A percentile compares a stretch with the other conserved stretches of the same genome.
These are phyloP conservation scores for Notodromas monacha DNA, from an alignment of 2,888 invertebrate species.

Conservation along the genomic window DNA sequence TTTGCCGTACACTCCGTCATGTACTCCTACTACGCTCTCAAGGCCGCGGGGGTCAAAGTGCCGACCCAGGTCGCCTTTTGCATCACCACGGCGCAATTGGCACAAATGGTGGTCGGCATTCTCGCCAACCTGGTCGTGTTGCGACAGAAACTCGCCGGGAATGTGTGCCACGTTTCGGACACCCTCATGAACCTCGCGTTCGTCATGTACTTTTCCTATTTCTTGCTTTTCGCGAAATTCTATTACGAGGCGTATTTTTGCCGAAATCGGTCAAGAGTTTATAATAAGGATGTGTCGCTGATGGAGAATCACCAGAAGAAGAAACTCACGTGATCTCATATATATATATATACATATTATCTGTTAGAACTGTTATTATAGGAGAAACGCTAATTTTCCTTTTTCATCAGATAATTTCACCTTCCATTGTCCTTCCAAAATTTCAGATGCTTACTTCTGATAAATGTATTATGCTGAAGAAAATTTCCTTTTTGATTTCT, in stretches of 20 bases:
- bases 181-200: conserved; percentile 10
- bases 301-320: too few relatives aligned
- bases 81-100: conserved; percentile 18
- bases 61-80: conserved; percentile 16
- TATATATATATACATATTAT: too few relatives aligned
- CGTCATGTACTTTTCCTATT: conserved; percentile 15
- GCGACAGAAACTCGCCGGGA: conserved; percentile 9
- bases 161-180: conserved; percentile 10
- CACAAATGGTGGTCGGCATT: conserved; percentile 19
- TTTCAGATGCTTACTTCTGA: too few relatives aligned
- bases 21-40: conserved; percentile 13
- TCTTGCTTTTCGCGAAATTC: conserved; percentile 16
- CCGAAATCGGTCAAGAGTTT: too few relatives aligned
- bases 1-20: conserved; percentile 13
- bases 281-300: too few relatives aligned
- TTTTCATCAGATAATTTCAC: too few relatives aligned
- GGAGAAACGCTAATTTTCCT: too few relatives aligned
- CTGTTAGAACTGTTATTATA: too few relatives aligned
- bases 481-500: too few relatives aligned
- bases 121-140: conserved; percentile 14
- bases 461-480: too few relatives aligned
- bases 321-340: too few relatives aligned
- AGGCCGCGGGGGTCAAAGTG: conserved; percentile 12
- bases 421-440: too few relatives aligned
- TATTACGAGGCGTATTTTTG: conserved; percentile 16